phyloP scores from a whole-genome alignment of 2,797 vertebrate species.

The Sebastes steindachneri region DNA sequence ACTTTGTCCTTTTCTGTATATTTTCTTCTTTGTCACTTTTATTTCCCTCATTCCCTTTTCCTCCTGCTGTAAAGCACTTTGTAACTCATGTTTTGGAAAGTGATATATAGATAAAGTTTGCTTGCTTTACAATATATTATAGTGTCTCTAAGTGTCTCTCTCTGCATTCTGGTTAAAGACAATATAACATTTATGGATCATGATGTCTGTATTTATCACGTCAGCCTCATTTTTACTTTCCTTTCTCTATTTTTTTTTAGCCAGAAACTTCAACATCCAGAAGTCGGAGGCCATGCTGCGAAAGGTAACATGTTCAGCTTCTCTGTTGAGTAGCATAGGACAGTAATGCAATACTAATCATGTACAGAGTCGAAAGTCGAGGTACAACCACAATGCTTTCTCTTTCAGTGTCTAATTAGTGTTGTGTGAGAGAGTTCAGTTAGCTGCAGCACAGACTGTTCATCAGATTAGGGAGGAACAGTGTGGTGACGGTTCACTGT shows the following conservation, averaged over 20 bases:
- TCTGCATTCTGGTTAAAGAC: not conserved
- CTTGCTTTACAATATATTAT: not conserved
- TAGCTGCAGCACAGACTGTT: not conserved
- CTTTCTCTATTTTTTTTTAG: slow-evolving; percentile 74
- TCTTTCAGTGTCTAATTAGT: not conserved
- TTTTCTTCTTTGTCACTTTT: not conserved
- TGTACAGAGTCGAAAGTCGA: not conserved
- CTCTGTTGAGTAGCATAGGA: not conserved
- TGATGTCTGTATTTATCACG: not conserved
- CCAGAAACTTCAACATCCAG: slow-evolving; percentile 91
- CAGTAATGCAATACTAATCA: not conserved
- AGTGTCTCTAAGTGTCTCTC: not conserved
- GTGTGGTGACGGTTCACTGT: not conserved
- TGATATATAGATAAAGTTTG: not conserved
- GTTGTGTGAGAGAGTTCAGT: not conserved
- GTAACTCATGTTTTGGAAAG: not conserved
- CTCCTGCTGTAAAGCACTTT: not conserved
- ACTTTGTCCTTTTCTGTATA: too few relatives aligned
- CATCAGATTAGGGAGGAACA: slow-evolving; percentile 34
- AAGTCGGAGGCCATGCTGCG: slow-evolving; percentile 95
- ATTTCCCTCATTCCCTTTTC: not conserved
- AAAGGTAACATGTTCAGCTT: slow-evolving; percentile 84
- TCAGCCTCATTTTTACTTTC: not conserved
- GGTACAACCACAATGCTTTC: not conserved
- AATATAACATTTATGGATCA: not conserved